phyloP scores from a whole-genome alignment of 2,113 vertebrate species.

The Phaetusa simplex region DNA sequence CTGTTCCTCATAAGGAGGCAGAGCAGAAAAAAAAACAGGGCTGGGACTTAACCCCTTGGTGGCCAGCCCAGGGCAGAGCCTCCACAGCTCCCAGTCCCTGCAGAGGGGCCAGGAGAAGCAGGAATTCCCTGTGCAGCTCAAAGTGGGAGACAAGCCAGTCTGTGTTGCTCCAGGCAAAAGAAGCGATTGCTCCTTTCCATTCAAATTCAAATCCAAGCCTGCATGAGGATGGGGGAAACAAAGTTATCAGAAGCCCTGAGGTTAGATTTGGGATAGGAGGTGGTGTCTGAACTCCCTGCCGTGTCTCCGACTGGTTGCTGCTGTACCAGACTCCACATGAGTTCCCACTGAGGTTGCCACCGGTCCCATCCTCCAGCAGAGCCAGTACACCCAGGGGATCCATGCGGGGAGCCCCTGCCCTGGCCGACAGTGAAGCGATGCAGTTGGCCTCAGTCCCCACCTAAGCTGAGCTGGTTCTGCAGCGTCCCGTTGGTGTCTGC shows the following conservation, averaged over 20 bases:
- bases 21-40: background rate
- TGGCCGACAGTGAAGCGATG: fast-evolving
- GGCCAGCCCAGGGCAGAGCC: background rate
- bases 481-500: fast-evolving
- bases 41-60: conserved; percentile 57
- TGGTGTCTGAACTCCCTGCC: background rate
- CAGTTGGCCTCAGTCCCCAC: background rate
- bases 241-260: background rate
- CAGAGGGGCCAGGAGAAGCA: background rate
- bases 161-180: background rate
- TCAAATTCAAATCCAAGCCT: background rate
- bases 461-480: fast-evolving
- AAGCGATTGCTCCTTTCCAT: background rate
- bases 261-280: background rate
- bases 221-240: background rate
- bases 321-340: background rate
- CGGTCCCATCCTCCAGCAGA: background rate
- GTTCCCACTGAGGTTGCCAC: background rate
- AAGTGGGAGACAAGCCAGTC: background rate
- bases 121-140: background rate
- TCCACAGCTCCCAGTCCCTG: background rate
- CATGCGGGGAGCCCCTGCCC: background rate
- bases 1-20: conserved; percentile 64
- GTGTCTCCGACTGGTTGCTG: background rate
- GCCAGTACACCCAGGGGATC: background rate